A percentile compares a stretch with the other conserved stretches of the same genome.
phyloP scores from a whole-genome alignment of 2,888 invertebrate species.

The Acanthopleura granulata region DNA sequence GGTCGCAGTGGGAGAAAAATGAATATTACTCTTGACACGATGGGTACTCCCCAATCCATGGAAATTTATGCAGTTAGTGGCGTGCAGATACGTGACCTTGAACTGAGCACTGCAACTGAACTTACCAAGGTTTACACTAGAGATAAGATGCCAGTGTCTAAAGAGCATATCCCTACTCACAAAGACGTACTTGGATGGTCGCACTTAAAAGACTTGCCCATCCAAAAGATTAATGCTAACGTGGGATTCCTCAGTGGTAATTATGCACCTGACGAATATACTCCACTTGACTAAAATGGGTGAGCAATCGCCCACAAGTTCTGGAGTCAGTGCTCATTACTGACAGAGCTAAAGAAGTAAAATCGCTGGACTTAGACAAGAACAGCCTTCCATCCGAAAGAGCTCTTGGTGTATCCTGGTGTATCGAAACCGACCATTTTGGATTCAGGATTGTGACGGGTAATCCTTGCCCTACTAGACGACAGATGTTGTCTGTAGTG shows the following conservation, averaged over 20 bases:
- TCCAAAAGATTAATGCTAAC: conserved; percentile 21
- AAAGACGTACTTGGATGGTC: conserved; percentile 27
- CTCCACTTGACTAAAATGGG: conserved; percentile 28
- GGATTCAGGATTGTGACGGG: conserved; percentile 24
- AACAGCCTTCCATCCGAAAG: conserved; percentile 19
- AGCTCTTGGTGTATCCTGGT: conserved; percentile 28
- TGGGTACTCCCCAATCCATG: conserved; percentile 17
- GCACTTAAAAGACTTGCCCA: conserved; percentile 25
- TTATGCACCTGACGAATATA: conserved; percentile 29
- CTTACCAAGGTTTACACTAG: conserved; percentile 26
- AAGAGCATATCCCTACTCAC: conserved; percentile 25
- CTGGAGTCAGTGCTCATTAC: background rate
- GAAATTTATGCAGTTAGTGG: conserved; percentile 15
- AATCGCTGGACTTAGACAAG: background rate
- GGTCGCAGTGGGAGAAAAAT: conserved; percentile 17
- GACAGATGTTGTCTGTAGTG: conserved; percentile 31
- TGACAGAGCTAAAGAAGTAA: background rate
- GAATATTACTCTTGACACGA: conserved; percentile 20
- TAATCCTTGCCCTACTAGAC: no score
- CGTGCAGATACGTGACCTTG: no score
- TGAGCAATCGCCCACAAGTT: conserved; percentile 24
- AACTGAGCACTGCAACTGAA: conserved; percentile 20
- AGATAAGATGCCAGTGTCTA: conserved; percentile 26
- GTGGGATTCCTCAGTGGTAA: conserved; percentile 32
- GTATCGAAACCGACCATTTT: conserved; percentile 12